These are phyloP conservation scores for Drosophila yooni DNA, from an alignment of 2,888 invertebrate species.

Conservation along the genomic window DNA sequence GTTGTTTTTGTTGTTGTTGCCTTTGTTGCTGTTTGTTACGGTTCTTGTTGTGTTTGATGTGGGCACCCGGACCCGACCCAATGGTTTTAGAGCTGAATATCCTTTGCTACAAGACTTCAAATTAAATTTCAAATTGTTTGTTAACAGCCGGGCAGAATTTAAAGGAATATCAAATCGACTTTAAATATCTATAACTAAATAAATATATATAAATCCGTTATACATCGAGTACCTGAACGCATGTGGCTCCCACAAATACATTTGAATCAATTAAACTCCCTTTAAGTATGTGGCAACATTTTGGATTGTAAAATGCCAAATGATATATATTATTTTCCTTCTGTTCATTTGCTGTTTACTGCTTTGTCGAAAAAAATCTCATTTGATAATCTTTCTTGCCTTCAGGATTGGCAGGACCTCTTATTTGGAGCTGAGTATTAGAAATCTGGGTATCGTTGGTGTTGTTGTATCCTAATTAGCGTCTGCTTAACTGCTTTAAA, in stretches of 20 bases:
- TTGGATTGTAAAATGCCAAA: not conserved
- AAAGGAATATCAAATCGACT: not conserved
- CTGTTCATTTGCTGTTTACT: not conserved
- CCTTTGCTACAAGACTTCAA: slow-evolving; percentile 40
- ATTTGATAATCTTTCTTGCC: slow-evolving; percentile 5
- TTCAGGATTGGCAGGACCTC: not conserved
- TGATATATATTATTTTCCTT: not conserved
- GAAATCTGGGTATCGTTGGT: slow-evolving; percentile 14
- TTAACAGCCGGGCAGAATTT: slow-evolving; percentile 20
- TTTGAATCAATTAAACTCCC: not conserved
- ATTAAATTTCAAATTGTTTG: slow-evolving; percentile 31
- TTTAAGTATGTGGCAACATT: not conserved
- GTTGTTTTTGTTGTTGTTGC: slow-evolving; percentile 25
- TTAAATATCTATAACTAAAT: not conserved
- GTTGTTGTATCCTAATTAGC: slow-evolving; percentile 49
- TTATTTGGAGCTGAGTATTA: slow-evolving; percentile 5
- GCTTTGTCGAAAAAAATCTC: not conserved
- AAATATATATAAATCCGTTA: not conserved
- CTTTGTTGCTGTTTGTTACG: slow-evolving; percentile 28
- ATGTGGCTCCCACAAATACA: not conserved
- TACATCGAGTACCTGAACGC: not conserved
- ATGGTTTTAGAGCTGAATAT: slow-evolving; percentile 22
- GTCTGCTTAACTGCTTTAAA: slow-evolving; percentile 65
- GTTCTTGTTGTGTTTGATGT: slow-evolving; percentile 32
- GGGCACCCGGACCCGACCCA: slow-evolving; percentile 1